Evolutionary conservation across 1,140 invertebrate species (phyloP).

Genomic region (Drosophila subobscura): DNA sequence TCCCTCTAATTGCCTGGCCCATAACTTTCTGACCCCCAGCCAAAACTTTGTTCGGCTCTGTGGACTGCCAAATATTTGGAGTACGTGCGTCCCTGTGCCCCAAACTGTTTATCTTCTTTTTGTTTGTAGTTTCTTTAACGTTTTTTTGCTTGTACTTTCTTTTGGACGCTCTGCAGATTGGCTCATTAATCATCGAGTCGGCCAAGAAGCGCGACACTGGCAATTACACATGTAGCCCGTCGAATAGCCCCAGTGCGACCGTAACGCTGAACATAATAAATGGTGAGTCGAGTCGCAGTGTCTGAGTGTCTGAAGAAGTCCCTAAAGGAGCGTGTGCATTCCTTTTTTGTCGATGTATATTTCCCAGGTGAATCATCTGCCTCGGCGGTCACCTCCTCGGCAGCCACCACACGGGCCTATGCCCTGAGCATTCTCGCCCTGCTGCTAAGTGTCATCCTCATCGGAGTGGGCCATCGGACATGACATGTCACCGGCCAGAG

Average conservation of each 20-base stretch:
- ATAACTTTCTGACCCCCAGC: slow-evolving; percentile 47
- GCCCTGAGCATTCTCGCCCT: slow-evolving; percentile 71
- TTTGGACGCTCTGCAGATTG: slow-evolving; percentile 66
- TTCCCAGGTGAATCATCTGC: slow-evolving; percentile 79
- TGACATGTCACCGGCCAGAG: slow-evolving; percentile 64
- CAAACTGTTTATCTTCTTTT: slow-evolving; percentile 44
- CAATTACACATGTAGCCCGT: slow-evolving; percentile 84
- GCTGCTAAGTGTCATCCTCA: slow-evolving; percentile 71
- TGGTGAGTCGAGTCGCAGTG: slow-evolving; percentile 66
- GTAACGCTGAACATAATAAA: slow-evolving; percentile 83
- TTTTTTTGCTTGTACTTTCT: slow-evolving; percentile 18
- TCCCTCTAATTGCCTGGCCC: slow-evolving; percentile 52
- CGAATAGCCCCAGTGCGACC: slow-evolving; percentile 83
- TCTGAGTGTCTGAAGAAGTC: background rate
- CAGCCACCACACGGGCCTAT: slow-evolving; percentile 74
- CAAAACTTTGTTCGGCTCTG: slow-evolving; percentile 13
- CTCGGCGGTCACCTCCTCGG: slow-evolving; percentile 81
- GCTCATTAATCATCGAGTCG: slow-evolving; percentile 84
- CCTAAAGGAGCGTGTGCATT: background rate
- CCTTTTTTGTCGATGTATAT: slow-evolving; percentile 3
- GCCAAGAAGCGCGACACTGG: slow-evolving; percentile 83
- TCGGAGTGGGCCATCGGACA: slow-evolving; percentile 71
- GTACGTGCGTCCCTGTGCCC: slow-evolving; percentile 48
- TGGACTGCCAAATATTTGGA: slow-evolving; percentile 61
- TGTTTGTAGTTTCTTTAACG: slow-evolving; percentile 16